Evolutionary conservation across 2,888 invertebrate genomes (phyloP).

Genomic region (Nasonia oneida): DNA sequence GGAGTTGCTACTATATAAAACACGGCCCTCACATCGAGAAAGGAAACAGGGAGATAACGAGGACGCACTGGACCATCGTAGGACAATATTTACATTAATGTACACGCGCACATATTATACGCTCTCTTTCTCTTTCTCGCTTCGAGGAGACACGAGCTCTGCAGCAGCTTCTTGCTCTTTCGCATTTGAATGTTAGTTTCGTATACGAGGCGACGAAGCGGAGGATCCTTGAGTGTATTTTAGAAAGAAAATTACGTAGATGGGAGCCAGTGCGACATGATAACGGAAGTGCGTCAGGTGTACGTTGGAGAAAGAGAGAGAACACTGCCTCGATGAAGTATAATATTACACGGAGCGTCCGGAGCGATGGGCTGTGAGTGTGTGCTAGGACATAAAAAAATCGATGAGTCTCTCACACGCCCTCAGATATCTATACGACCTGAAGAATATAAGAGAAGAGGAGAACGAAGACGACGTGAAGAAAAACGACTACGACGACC

Average conservation of each 20-base stretch:
- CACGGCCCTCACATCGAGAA: conserved; percentile 31
- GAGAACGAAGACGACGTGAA: conserved; percentile 4
- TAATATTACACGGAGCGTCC: conserved; percentile 11
- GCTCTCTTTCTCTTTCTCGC: conserved; percentile 30
- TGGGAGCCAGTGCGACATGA: conserved; percentile 11
- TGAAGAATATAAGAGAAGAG: not conserved
- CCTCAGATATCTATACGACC: conserved; percentile 4
- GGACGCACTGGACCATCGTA: conserved; percentile 38
- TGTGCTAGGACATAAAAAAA: too few species aligned
- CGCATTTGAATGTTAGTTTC: conserved; percentile 1
- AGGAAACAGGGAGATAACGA: conserved; percentile 42
- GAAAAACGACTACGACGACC: not conserved
- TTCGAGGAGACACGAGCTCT: conserved; percentile 14
- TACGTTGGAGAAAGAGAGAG: not conserved
- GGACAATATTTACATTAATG: not conserved
- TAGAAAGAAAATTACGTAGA: not conserved
- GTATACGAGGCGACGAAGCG: not conserved
- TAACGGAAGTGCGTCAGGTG: not conserved
- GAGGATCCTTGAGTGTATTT: conserved; percentile 5
- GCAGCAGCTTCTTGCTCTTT: not conserved
- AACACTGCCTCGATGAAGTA: not conserved
- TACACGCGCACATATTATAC: not conserved
- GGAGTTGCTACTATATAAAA: not conserved
- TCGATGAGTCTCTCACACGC: conserved; percentile 24
- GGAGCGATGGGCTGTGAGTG: conserved; percentile 57